These are phyloP conservation scores for Cataglyphis cursor DNA, from an alignment of 2,888 invertebrate species.

Conservation along the genomic window DNA sequence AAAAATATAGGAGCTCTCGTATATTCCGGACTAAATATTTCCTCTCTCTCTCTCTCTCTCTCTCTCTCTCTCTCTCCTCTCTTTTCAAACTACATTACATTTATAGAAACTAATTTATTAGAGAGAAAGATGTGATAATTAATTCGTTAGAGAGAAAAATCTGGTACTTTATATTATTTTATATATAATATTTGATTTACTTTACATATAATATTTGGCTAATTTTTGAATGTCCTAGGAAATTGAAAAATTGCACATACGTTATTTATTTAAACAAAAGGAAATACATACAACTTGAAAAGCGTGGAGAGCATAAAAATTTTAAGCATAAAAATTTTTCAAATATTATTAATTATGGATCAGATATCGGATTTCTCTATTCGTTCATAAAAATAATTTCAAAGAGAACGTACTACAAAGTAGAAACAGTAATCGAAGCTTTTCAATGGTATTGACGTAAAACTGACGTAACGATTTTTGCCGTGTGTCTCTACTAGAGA, in stretches of 20 bases:
- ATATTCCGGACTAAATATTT: background rate
- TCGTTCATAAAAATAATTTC: background rate
- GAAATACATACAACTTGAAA: background rate
- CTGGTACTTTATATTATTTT: too few species aligned
- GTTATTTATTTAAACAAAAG: constrained; percentile 14
- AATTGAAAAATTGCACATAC: background rate
- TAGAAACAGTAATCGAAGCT: background rate
- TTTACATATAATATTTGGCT: background rate
- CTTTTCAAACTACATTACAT: constrained; percentile 8
- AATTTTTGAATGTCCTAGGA: background rate
- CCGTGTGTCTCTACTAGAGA: constrained; percentile 24
- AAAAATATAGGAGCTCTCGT: constrained; percentile 20
- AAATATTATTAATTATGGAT: background rate
- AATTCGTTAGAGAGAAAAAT: background rate
- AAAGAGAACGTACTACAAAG: background rate
- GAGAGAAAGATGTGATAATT: background rate
- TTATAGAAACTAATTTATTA: constrained; percentile 28
- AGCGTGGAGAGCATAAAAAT: background rate
- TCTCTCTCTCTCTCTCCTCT: too few species aligned
- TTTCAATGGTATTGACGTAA: constrained; percentile 27
- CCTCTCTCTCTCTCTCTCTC: too few species aligned
- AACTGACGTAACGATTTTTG: constrained; percentile 43
- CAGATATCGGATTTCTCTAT: background rate
- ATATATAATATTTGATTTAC: too few species aligned
- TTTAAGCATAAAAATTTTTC: background rate